Evolutionary conservation across 2,888 invertebrate genomes (phyloP).

Genomic region (Orthosia gothica): DNA sequence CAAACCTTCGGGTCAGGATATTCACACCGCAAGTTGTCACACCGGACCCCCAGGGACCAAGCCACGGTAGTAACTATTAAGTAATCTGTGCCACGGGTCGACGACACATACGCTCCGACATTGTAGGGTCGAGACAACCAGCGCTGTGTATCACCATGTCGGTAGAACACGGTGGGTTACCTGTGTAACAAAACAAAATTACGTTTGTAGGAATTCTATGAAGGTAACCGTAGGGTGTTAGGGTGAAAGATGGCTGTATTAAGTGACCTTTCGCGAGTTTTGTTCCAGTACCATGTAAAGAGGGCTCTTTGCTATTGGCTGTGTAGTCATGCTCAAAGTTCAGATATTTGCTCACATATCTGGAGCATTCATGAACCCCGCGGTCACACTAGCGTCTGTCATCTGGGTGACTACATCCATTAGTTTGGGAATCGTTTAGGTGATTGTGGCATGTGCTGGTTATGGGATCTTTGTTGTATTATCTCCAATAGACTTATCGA

Average conservation of each 20-base stretch:
- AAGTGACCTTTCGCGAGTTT: too few species aligned
- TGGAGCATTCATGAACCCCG: slow-evolving; percentile 95
- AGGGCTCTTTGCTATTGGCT: slow-evolving; percentile 91
- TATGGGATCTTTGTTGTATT: slow-evolving; percentile 92
- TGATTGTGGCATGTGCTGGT: slow-evolving; percentile 93
- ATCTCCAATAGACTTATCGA: slow-evolving; percentile 82
- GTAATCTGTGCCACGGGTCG: too few species aligned
- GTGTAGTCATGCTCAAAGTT: slow-evolving; percentile 93
- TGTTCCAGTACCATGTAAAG: too few species aligned
- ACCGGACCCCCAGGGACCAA: slow-evolving; percentile 65
- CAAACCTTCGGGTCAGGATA: slow-evolving; percentile 69
- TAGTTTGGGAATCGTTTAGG: slow-evolving; percentile 91
- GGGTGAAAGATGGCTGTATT: too few species aligned
- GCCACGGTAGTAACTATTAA: too few species aligned
- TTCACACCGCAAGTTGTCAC: slow-evolving; percentile 75
- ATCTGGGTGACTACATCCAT: slow-evolving; percentile 91
- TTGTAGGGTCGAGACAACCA: slow-evolving; percentile 62
- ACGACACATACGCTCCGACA: slow-evolving; percentile 74
- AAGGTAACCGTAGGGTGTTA: background rate
- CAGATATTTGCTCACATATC: slow-evolving; percentile 95
- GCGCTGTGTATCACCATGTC: slow-evolving; percentile 68
- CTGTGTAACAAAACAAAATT: slow-evolving; percentile 52
- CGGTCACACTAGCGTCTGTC: slow-evolving; percentile 93
- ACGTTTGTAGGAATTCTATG: background rate
- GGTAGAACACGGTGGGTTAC: slow-evolving; percentile 70